These are phyloP conservation scores for Euglossa dilemma DNA, from an alignment of 1,140 invertebrate genomes.

Conservation along the genomic window DNA sequence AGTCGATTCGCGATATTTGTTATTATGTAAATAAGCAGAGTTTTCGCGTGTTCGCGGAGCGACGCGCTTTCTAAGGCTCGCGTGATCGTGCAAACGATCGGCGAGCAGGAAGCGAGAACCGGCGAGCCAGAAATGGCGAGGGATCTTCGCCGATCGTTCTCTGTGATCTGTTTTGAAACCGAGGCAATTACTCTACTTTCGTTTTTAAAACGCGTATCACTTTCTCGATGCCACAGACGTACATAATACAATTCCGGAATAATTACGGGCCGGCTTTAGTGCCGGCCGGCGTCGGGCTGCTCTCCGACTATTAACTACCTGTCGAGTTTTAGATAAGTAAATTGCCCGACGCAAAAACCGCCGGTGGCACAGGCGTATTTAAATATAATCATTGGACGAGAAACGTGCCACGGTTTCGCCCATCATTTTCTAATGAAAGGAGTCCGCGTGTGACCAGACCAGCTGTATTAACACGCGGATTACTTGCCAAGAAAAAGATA, in stretches of 20 bases:
- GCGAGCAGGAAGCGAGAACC: slow-evolving; percentile 29
- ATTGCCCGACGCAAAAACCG: neutral
- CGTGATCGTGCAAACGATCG: slow-evolving; percentile 38
- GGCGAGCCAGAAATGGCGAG: slow-evolving; percentile 18
- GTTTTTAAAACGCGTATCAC: slow-evolving; percentile 20
- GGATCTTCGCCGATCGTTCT: slow-evolving; percentile 17
- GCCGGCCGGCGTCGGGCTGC: no score
- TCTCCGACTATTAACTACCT: neutral
- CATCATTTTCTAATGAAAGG: no score
- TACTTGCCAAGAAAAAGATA: no score
- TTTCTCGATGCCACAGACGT: neutral
- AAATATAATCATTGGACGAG: neutral
- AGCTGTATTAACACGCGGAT: no score
- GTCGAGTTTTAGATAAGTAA: neutral
- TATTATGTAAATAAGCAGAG: neutral
- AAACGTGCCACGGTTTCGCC: no score
- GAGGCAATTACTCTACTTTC: slow-evolving; percentile 20
- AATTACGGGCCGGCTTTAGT: neutral
- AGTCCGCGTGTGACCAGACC: no score
- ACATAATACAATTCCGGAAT: neutral
- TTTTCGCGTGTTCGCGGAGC: slow-evolving; percentile 2
- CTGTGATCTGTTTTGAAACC: slow-evolving; percentile 2
- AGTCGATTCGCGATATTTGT: neutral
- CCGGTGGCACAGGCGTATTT: neutral
- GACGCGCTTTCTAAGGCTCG: slow-evolving; percentile 26